phyloP scores from a whole-genome alignment of 2,888 invertebrate genomes.

The Tineola bisselliella region DNA sequence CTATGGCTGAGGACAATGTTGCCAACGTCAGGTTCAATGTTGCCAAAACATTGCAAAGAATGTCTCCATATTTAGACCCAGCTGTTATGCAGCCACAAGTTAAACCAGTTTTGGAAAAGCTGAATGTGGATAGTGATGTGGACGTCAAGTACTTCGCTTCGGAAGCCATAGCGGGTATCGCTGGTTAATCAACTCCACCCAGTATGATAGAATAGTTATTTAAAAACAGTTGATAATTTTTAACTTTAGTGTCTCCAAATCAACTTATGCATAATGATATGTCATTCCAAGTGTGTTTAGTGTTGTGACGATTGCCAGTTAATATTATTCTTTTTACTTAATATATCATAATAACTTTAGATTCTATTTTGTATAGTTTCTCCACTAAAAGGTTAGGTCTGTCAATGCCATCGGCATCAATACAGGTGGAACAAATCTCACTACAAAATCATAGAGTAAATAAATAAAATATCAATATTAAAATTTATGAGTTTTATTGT shows the following conservation, averaged over 20 bases:
- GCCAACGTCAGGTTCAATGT: conserved; percentile 99
- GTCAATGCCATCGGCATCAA: not conserved
- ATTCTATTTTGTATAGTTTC: not conserved
- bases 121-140: conserved; percentile 91
- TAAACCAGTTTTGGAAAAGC: conserved; percentile 93
- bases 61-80: conserved; percentile 90
- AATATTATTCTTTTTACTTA: not conserved
- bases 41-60: conserved; percentile 95
- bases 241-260: not conserved
- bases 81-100: conserved; percentile 90
- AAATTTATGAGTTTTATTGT: not conserved
- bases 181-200: conserved; percentile 57
- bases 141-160: conserved; percentile 99
- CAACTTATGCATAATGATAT: not conserved
- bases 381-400: not conserved
- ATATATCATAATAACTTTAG: not conserved
- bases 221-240: not conserved
- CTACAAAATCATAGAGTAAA: not conserved
- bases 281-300: not conserved
- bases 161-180: conserved; percentile 92
- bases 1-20: conserved; percentile 95
- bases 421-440: not conserved
- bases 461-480: not conserved
- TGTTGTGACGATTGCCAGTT: not conserved
- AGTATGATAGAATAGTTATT: not conserved